Conservation (phyloP, 2,888 invertebrate species). For the Orthosia gracilis region DNA sequence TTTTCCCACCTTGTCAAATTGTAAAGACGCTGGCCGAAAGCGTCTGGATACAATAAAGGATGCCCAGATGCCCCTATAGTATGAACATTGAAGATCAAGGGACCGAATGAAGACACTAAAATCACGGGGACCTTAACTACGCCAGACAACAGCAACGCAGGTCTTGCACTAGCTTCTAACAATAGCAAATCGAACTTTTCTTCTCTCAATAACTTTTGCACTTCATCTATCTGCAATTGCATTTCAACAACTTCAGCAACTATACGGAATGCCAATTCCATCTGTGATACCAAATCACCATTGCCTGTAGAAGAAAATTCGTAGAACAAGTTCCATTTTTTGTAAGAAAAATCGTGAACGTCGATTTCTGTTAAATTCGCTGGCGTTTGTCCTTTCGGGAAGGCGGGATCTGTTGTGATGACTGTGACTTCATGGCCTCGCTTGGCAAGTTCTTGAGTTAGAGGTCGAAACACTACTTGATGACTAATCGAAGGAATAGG, state of each 20-base stretch:
- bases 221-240: conserved; percentile 20
- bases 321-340: conserved; percentile 36
- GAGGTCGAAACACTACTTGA: conserved; percentile 77
- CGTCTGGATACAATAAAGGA: conserved; percentile 70
- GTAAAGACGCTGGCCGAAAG: conserved; percentile 57
- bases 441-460: conserved; percentile 77
- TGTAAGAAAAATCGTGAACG: conserved; percentile 71
- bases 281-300: conserved; percentile 8
- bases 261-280: background rate
- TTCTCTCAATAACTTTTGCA: conserved; percentile 18
- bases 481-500: conserved; percentile 82
- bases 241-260: background rate
- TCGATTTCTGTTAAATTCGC: conserved; percentile 80
- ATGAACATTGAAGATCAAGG: conserved; percentile 46
- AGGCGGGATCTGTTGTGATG: conserved; percentile 78
- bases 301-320: conserved; percentile 5
- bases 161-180: conserved; percentile 22
- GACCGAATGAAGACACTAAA: conserved; percentile 70
- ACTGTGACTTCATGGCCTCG: conserved; percentile 82
- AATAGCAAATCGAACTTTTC: conserved; percentile 22
- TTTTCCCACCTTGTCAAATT: conserved; percentile 73
- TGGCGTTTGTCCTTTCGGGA: conserved; percentile 62
- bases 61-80: conserved; percentile 68
- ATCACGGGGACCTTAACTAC: conserved; percentile 44
- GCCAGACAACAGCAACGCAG: conserved; percentile 12